Percentiles rank a stretch among this genome's conserved stretches.
Evolutionary conservation across 2,888 invertebrate species (phyloP).

Genomic region (Erpobdella octoculata): DNA sequence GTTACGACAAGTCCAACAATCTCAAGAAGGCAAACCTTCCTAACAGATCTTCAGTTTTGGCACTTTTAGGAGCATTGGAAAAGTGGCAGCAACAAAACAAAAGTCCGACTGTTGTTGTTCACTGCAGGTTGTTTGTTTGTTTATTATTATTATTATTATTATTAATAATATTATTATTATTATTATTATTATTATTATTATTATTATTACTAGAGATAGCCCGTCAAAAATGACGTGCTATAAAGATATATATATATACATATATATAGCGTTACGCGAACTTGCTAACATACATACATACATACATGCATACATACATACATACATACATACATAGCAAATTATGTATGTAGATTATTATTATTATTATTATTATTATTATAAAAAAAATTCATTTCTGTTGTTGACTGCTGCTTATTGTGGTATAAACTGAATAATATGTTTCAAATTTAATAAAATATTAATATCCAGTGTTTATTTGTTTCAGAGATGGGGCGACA

Average conservation of each 20-base stretch:
- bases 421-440: no score
- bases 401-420: no score
- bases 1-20: neutral
- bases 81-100: constrained; percentile 48
- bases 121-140: constrained; percentile 64
- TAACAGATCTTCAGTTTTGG: constrained; percentile 44
- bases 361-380: no score
- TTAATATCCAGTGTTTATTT: neutral
- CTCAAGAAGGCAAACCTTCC: constrained; percentile 38
- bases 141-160: neutral
- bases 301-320: no score
- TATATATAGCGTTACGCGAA: no score
- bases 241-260: no score
- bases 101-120: constrained; percentile 68
- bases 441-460: neutral
- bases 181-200: neutral
- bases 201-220: constrained; percentile 1
- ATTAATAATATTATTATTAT: neutral
- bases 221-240: no score
- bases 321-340: no score
- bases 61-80: constrained; percentile 45
- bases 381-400: no score
- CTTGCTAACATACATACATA: no score
- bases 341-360: no score
- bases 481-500: constrained; percentile 47